These are phyloP conservation scores for Parapristionchus giblindavisi DNA, from an alignment of 2,888 invertebrate genomes.

Conservation along the genomic window DNA sequence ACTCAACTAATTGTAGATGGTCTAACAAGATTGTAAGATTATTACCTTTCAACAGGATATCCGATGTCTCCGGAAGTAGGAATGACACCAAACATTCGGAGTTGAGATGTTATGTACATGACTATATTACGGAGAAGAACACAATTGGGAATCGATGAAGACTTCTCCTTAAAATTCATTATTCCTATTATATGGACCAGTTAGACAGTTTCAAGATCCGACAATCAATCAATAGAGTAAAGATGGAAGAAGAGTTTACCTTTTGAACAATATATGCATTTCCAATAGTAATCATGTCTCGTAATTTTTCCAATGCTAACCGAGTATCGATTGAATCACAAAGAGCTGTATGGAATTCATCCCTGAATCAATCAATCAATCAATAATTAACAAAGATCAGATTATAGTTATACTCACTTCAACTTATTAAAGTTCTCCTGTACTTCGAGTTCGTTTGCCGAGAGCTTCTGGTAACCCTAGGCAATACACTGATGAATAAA, in stretches of 20 bases:
- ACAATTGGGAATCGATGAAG: slow-evolving; percentile 74
- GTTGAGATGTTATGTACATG: slow-evolving; percentile 80
- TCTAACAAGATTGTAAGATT: not conserved
- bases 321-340: slow-evolving; percentile 90
- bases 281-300: slow-evolving; percentile 84
- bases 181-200: not conserved
- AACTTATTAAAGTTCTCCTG: slow-evolving; percentile 50
- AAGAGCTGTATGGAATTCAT: slow-evolving; percentile 71
- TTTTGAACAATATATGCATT: slow-evolving; percentile 82
- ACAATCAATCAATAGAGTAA: not conserved
- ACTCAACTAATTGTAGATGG: not conserved
- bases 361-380: slow-evolving; percentile 75
- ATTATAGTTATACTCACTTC: slow-evolving; percentile 34
- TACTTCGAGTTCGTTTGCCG: slow-evolving; percentile 50
- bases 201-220: not conserved
- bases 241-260: slow-evolving; percentile 26
- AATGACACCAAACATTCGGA: slow-evolving; percentile 72
- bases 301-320: slow-evolving; percentile 82
- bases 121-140: slow-evolving; percentile 81
- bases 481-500: slow-evolving; percentile 17
- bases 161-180: slow-evolving; percentile 71
- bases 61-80: slow-evolving; percentile 52
- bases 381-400: not conserved
- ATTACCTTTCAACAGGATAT: slow-evolving; percentile 45
- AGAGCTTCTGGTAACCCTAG: slow-evolving; percentile 60